Evolutionary conservation across 2,888 invertebrate genomes (phyloP), one percentile per base, ranked within the genome.

Genomic region (Enchytraeus crypticus): DNA sequence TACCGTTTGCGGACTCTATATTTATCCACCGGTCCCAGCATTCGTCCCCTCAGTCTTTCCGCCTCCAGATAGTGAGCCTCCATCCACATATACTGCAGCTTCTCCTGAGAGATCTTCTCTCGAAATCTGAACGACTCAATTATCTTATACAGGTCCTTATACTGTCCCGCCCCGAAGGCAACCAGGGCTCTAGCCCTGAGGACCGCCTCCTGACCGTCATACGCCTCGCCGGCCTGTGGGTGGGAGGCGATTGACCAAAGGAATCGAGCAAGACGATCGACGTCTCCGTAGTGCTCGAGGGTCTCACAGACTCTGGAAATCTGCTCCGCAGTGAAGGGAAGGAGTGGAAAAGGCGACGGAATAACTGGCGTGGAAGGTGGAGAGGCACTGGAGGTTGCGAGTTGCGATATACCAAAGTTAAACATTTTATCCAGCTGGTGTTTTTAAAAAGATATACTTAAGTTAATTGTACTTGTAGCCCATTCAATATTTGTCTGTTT

Each of bases 21-120:
- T 78, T 92, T 92, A 81, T 92, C 92, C 34, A 92, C 92, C 2
- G 92, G 92, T 1, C 92, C 92, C 57, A 92, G 81, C n/a, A 91
- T 90, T 71, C 92, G 82, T 32, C 92, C 92, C 3, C 92, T 83
- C 47, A 90, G 82, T 75, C 90, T 90, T 78, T 92, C 92, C 23
- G 92, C 92, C 77, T 93, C 92, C 76, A 89, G 88, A 75, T 92
- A 92, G 77, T 92, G 91, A 18, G 92, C 91, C 76, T 92, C 92
- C 67, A 92, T 83, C 92, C 92, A 93, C 88, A 92, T 89, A 56
- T 89, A 89, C 71, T 85, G 84, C 56, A 92, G 82, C 78, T 91
- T 92, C 53, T 87, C 88, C 82, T 93, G 92, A 14, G 89, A 89
- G 68, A 87, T 86, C 80, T 90, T 90, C n/a, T n/a, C n/a, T 71